Conservation (phyloP, 1,140 invertebrate genomes). For the Mycetomoellerius zeteki region DNA sequence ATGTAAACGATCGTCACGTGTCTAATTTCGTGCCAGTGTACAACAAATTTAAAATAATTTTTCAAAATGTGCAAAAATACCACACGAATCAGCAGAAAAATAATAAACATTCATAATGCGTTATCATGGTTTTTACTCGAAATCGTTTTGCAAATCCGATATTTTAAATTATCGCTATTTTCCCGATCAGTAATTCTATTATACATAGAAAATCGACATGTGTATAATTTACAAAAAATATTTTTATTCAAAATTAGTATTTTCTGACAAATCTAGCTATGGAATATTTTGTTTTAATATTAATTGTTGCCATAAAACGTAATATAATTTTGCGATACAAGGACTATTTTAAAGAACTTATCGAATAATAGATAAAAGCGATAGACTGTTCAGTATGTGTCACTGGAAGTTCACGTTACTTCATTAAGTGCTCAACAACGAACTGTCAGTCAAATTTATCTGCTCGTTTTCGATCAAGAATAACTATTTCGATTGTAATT, state of each 20-base stretch:
- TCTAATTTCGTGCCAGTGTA: conserved; percentile 31
- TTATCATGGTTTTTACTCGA: background rate
- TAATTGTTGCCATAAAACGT: conserved; percentile 2
- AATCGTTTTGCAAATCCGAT: background rate
- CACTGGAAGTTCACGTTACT: conserved; percentile 50
- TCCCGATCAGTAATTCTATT: conserved; percentile 11
- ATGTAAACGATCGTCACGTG: conserved; percentile 51
- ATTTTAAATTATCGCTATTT: conserved; percentile 24
- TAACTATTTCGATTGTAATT: conserved; percentile 59
- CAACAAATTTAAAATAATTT: conserved; percentile 18
- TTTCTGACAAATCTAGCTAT: background rate
- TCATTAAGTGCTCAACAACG: conserved; percentile 33
- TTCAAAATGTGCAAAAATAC: conserved; percentile 1
- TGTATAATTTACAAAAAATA: conserved; percentile 5
- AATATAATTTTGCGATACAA: conserved; percentile 43
- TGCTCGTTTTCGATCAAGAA: conserved; percentile 51
- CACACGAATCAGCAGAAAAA: conserved; percentile 1
- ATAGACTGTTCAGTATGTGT: conserved; percentile 40
- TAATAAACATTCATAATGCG: conserved; percentile 33
- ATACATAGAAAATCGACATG: background rate
- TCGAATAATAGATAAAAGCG: conserved; percentile 48
- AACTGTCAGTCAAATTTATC: conserved; percentile 59
- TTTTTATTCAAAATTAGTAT: background rate
- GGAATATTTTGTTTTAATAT: conserved; percentile 28
- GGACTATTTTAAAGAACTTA: conserved; percentile 51